These are phyloP conservation scores for Uloborus diversus DNA, from an alignment of 1,140 invertebrate genomes.

Conservation along the genomic window DNA sequence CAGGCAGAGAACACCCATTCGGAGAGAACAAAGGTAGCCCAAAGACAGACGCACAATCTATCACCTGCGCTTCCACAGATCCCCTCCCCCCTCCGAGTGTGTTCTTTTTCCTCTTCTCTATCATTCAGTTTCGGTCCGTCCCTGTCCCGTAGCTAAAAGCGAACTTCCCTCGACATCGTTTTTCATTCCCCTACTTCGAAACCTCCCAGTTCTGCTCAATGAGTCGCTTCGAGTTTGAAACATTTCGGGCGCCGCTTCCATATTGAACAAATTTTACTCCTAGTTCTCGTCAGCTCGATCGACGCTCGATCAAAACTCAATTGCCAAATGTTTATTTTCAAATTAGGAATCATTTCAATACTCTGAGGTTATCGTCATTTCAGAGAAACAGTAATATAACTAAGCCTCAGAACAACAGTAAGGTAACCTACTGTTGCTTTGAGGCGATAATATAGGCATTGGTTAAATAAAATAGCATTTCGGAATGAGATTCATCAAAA, in stretches of 20 bases:
- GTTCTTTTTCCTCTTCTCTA: slow-evolving; percentile 16
- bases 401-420: too few relatives aligned
- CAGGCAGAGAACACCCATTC: slow-evolving; percentile 46
- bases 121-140: slow-evolving; percentile 39
- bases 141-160: slow-evolving; percentile 30
- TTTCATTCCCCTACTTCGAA: neutral
- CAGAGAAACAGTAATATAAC: too few relatives aligned
- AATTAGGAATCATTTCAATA: too few relatives aligned
- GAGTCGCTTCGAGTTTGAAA: slow-evolving; percentile 1
- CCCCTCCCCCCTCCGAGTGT: slow-evolving; percentile 1
- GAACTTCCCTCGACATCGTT: neutral
- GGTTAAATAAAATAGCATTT: too few relatives aligned
- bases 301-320: too few relatives aligned
- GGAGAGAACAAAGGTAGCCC: slow-evolving; percentile 50
- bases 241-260: neutral
- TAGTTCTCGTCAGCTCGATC: neutral
- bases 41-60: slow-evolving; percentile 56
- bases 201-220: neutral
- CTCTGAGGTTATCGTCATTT: too few relatives aligned
- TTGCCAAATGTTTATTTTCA: too few relatives aligned
- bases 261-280: neutral
- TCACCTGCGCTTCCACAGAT: slow-evolving; percentile 54
- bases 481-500: too few relatives aligned
- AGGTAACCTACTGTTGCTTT: too few relatives aligned
- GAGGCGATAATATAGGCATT: too few relatives aligned